Conservation (phyloP, 2,888 invertebrate genomes). For the Ennomos erosarius region DNA sequence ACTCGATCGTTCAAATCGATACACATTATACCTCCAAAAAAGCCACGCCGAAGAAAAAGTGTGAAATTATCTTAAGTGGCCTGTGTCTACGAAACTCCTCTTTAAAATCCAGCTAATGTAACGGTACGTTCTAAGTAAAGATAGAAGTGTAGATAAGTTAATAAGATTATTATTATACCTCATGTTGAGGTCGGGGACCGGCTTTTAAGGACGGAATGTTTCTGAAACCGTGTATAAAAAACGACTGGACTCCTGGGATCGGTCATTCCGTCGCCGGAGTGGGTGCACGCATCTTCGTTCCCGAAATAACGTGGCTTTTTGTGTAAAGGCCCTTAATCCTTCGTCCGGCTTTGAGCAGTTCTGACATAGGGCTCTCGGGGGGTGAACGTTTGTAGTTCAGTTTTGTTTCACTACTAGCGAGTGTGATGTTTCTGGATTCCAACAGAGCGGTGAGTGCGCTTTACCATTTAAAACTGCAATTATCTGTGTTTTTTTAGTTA, state of each 20-base stretch:
- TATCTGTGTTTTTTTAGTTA: conserved; percentile 27
- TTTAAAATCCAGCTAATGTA: conserved; percentile 77
- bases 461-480: conserved; percentile 23
- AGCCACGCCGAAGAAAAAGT: conserved; percentile 68
- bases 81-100: conserved; percentile 70
- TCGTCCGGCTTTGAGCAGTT: conserved; percentile 53
- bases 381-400: conserved; percentile 58
- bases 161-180: conserved; percentile 83
- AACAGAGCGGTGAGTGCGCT: conserved; percentile 63
- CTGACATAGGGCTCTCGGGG: conserved; percentile 49
- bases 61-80: conserved; percentile 82
- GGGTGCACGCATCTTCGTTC: conserved; percentile 77
- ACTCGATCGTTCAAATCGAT: conserved; percentile 47
- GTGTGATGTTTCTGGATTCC: conserved; percentile 65
- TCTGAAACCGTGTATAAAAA: conserved; percentile 83
- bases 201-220: conserved; percentile 81
- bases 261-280: conserved; percentile 77
- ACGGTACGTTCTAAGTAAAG: conserved; percentile 83
- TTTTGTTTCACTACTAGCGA: conserved; percentile 41
- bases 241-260: conserved; percentile 75
- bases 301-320: conserved; percentile 59
- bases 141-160: conserved; percentile 83
- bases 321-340: conserved; percentile 55
- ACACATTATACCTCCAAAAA: conserved; percentile 49
- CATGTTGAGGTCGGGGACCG: conserved; percentile 77